phyloP scores from a whole-genome alignment of 2,113 vertebrate species.

The Vicugna pacos region DNA sequence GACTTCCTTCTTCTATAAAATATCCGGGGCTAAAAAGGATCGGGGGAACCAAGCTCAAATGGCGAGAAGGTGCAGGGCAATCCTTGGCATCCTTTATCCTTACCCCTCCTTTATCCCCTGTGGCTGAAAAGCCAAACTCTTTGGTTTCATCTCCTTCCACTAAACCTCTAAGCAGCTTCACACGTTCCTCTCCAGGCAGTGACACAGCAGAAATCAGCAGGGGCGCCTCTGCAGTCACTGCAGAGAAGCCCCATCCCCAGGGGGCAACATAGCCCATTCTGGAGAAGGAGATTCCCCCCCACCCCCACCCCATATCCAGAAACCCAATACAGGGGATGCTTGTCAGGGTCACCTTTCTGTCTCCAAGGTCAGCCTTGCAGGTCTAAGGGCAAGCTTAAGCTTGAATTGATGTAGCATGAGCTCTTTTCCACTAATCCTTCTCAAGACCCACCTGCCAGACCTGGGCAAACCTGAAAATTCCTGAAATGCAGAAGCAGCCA shows the following conservation, averaged over 20 bases:
- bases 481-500: not conserved
- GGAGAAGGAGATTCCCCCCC: not conserved
- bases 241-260: not conserved
- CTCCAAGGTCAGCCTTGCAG: slow-evolving; percentile 56
- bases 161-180: not conserved
- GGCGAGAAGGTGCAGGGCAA: not conserved
- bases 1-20: not conserved
- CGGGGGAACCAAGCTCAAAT: not conserved
- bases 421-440: not conserved
- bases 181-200: not conserved
- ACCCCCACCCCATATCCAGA: not conserved
- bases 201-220: slow-evolving; percentile 71
- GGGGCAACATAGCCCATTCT: not conserved
- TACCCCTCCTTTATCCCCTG: not conserved
- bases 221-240: not conserved
- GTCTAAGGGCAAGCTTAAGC: not conserved
- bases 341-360: not conserved
- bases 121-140: not conserved
- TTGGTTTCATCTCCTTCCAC: not conserved
- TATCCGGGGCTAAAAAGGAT: not conserved
- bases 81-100: not conserved
- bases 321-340: not conserved
- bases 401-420: not conserved
- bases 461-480: not conserved
- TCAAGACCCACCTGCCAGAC: not conserved